phyloP scores from a whole-genome alignment of 2,113 vertebrate species.

The Gadus chalcogrammus region DNA sequence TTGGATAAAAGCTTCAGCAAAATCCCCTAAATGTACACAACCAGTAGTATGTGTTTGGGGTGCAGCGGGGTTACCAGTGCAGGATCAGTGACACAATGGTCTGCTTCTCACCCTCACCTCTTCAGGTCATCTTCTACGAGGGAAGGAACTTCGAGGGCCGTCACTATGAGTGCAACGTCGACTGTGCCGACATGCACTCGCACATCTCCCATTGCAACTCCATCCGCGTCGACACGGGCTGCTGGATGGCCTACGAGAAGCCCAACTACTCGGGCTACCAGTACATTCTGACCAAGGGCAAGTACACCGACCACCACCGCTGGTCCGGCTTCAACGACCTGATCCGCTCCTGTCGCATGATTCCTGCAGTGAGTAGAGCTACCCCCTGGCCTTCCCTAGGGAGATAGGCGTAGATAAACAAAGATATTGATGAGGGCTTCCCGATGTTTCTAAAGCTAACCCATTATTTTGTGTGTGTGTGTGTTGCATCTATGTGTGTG shows the following conservation, averaged over 20 bases:
- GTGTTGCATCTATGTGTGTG: too few relatives aligned
- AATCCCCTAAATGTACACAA: too few relatives aligned
- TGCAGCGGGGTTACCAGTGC: neutral
- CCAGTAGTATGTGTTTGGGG: neutral
- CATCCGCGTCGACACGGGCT: conserved; percentile 39
- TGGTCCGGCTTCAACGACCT: conserved; percentile 41
- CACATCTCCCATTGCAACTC: conserved; percentile 43
- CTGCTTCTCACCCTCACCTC: neutral
- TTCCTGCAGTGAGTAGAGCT: conserved; percentile 13
- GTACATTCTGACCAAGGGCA: conserved; percentile 36
- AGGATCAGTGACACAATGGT: neutral
- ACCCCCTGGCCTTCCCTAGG: neutral
- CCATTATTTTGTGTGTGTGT: neutral
- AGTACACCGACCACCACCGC: conserved; percentile 40
- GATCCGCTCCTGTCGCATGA: conserved; percentile 28
- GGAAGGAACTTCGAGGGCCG: conserved; percentile 41
- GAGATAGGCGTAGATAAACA: too few relatives aligned
- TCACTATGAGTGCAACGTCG: conserved; percentile 40
- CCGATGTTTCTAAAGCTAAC: neutral
- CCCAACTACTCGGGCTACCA: conserved; percentile 38
- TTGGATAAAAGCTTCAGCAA: too few relatives aligned
- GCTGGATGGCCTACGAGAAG: conserved; percentile 38
- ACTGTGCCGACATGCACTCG: conserved; percentile 28
- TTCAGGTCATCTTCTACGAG: conserved; percentile 44
- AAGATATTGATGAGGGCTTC: neutral